phyloP scores from a whole-genome alignment of 2,113 vertebrate genomes.

The Catharus minimus region DNA sequence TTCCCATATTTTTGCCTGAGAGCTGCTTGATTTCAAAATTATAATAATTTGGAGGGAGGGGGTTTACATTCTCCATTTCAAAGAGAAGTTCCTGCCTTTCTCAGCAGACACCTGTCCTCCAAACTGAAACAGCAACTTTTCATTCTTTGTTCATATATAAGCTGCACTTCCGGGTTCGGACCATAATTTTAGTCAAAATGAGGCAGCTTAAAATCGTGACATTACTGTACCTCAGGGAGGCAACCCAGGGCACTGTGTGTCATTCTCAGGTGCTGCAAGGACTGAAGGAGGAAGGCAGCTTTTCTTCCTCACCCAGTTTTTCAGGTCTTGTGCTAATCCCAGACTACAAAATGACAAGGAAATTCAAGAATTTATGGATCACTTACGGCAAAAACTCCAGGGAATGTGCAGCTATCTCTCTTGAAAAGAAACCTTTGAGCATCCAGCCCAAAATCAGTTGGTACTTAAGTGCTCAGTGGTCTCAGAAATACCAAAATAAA shows the following conservation, averaged over 20 bases:
- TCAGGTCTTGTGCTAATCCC: background rate
- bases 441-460: background rate
- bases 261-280: background rate
- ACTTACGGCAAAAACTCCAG: accelerated
- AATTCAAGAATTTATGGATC: background rate
- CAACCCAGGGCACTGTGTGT: background rate
- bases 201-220: too few species aligned
- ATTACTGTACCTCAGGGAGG: background rate
- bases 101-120: too few species aligned
- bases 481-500: background rate
- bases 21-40: too few species aligned
- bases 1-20: too few species aligned
- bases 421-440: background rate
- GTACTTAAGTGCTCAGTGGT: background rate
- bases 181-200: too few species aligned
- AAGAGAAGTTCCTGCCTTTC: too few species aligned
- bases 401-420: background rate
- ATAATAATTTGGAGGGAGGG: too few species aligned
- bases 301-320: background rate
- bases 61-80: too few species aligned
- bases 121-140: too few species aligned
- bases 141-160: too few species aligned
- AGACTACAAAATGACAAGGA: background rate
- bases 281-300: background rate
- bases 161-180: too few species aligned